Base-by-base conservation (phyloP, 2,797 vertebrate species). In the Xenentodon cancila region DNA sequence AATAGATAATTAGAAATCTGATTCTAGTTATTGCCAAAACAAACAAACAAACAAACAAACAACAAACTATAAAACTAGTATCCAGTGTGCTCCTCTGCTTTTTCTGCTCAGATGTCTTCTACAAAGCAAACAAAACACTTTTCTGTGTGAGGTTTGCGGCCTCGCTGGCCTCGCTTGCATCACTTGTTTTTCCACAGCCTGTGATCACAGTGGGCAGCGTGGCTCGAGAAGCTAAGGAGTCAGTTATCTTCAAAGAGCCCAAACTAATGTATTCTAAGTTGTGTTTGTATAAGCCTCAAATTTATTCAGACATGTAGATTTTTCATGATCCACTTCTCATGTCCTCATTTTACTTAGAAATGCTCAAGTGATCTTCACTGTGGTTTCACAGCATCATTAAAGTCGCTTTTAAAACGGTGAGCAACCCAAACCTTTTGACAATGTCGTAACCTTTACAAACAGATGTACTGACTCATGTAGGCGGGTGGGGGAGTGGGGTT, bases 181-280 rank as follows among this genome's bases (percentile, higher is more conserved):
- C 47, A 40, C 32, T 64, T 77, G 55, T 71, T 61, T 71, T 68
- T 64, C 59, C 64, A 48, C 52, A 53, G 65, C 50, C 52, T 58
- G 34, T 65, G 44, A 59, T 63, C 77, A 45, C 46, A 44, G 58
- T 64, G 32, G 49, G 49, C 1, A 11, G 51, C 16, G 9, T 22
- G 46, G 9, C 19, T 62, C 42, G 43, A 56, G 52, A 59, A 50
- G 22, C n/a, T 58, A 25, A 47, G 25, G 54, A 47, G 42, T 37
- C 60, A 42, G 4, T 30, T 42, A 64, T 64, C 63, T 83, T 80
- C 1, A 63, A 53, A 71, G 74, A 71, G 48, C 53, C 47, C 15
- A 48, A 48, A 19, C 56, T 62, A 54, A 56, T 66, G 27, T 52
- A 59, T n/a, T 45, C 53, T 44, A 43, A 64, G 30, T 16, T 8